Evolutionary conservation across 1,140 invertebrate species (phyloP).

Genomic region (Riptortus pedestris): DNA sequence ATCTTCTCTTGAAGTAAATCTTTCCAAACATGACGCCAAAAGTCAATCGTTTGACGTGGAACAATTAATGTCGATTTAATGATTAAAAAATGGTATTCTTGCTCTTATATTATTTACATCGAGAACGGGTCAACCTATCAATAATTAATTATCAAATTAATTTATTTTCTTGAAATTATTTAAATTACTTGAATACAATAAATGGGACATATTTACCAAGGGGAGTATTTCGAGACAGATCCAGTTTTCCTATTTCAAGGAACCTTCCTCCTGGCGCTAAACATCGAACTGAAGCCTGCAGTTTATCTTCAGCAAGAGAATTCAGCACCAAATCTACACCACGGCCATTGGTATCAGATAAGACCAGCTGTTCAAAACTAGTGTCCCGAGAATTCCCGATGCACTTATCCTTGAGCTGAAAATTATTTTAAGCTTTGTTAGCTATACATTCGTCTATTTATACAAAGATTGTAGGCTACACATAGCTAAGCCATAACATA

Average conservation of each 20-base stretch:
- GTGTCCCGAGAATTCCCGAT: constrained; percentile 88
- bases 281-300: constrained; percentile 84
- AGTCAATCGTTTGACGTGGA: too few species aligned
- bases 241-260: constrained; percentile 94
- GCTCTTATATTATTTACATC: background rate
- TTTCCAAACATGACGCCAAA: too few species aligned
- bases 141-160: background rate
- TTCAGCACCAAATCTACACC: constrained; percentile 91
- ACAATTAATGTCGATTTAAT: too few species aligned
- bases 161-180: background rate
- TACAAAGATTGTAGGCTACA: too few species aligned
- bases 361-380: constrained; percentile 79
- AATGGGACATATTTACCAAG: constrained; percentile 41
- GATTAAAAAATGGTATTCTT: background rate
- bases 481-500: background rate
- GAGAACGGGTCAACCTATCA: too few species aligned
- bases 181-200: background rate
- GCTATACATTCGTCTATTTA: too few species aligned
- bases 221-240: constrained; percentile 79
- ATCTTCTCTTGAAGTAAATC: too few species aligned
- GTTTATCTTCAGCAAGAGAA: constrained; percentile 83
- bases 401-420: constrained; percentile 59
- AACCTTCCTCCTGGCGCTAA: constrained; percentile 83
- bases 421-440: too few species aligned
- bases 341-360: constrained; percentile 62